Base-by-base conservation (phyloP, 2,113 vertebrate genomes). In the Xenopus laevis region DNA sequence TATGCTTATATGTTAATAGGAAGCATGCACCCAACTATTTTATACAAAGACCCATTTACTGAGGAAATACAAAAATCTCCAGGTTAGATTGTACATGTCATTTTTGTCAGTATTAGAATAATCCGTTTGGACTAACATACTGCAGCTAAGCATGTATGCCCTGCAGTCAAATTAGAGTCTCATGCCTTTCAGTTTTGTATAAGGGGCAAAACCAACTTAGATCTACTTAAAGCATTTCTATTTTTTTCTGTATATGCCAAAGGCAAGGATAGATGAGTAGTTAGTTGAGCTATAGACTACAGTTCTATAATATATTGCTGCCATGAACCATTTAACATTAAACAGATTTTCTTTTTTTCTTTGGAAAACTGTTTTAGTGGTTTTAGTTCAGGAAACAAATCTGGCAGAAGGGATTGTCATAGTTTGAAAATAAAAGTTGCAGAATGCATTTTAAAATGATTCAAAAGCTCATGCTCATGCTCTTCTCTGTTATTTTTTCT, bases 221-320 rank as follows among this genome's bases (percentile, higher is more conserved):
- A 81, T 67, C 18, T 68, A 80, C 82, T 83, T 83, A 79, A 79
- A 81, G 66, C 73, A 83, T 82, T 80, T 78, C 55, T 13, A 0
- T 71, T 80, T 55, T 10, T 69, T 18, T 74, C 78, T 20, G 16
- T 27, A 12, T 44, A 72, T 50, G 77, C 72, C 79, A 71, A 55
- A 78, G 50, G 65, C 60, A 79, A 11, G 4, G 60, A 16, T 11
- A 50, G 52, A 60, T 60, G 58, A 60, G 21, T 3, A 23, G 53
- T 27, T 60, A 23, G 58, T 23, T 60, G 58, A 13, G 15, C 18
- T 60, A 60, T 60, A 2, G 58, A 60, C 58, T 60, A 18, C 17
- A 58, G 55, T 20, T 18, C 55, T 18, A 3, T 27, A 23, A 60
- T 23, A 60, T 60, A 60, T 21, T 21, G 58, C 58, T 23, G 18